Percentiles rank a stretch among this genome's conserved stretches.
Conservation (phyloP, 2,888 invertebrate species). For the Scaptomyza caliginosa region DNA sequence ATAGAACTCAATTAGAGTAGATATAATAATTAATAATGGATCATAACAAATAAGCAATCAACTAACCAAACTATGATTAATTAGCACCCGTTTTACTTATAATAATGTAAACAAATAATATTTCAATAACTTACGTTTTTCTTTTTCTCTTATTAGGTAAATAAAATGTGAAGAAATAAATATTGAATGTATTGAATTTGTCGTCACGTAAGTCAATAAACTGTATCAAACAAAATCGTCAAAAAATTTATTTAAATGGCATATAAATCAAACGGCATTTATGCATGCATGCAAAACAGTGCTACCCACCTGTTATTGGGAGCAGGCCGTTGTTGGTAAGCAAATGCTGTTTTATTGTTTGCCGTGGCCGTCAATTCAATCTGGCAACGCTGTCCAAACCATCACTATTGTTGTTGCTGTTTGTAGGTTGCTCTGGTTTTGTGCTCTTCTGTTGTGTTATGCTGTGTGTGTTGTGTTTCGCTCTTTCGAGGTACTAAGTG, state of each 20-base stretch:
- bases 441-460: conserved; percentile 31
- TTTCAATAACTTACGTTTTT: conserved; percentile 13
- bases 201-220: conserved; percentile 43
- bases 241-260: conserved; percentile 1
- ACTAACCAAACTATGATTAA: conserved; percentile 6
- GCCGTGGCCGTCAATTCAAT: conserved; percentile 48
- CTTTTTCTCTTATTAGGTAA: conserved; percentile 40
- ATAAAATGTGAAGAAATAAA: conserved; percentile 17
- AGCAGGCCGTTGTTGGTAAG: conserved; percentile 15
- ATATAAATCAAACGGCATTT: conserved; percentile 10
- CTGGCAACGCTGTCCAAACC: conserved; percentile 67
- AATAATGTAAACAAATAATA: conserved; percentile 6
- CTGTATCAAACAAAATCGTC: conserved; percentile 1
- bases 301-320: conserved; percentile 74
- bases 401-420: conserved; percentile 20
- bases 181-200: conserved; percentile 15
- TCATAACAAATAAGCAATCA: neutral
- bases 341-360: conserved; percentile 36
- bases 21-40: conserved; percentile 15
- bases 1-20: conserved; percentile 24
- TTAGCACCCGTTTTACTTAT: conserved; percentile 18
- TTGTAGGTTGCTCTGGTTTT: conserved; percentile 46
- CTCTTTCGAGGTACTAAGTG: conserved; percentile 73
- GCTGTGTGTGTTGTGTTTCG: conserved; percentile 37
- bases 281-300: conserved; percentile 35